Base-by-base conservation (phyloP, 2,797 vertebrate genomes). In the Danio albolineatus region DNA sequence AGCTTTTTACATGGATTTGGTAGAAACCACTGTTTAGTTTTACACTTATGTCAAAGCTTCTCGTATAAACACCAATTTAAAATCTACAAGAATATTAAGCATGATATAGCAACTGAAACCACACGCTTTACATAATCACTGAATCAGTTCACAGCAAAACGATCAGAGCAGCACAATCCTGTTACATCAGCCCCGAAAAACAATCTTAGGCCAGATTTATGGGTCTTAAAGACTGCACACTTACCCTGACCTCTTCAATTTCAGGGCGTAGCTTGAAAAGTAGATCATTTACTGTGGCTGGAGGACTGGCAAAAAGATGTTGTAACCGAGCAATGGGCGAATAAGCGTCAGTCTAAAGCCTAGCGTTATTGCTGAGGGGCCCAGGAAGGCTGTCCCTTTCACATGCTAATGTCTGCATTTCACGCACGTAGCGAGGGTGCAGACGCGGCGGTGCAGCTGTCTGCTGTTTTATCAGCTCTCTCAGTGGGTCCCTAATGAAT, bases 401-500 rank as follows among this genome's bases (percentile, higher is more conserved):
- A 94, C 90, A 94, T 94, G 91, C 71, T 89, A 93, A 95, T 92
- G 86, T 88, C 86, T 51, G 90, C 91, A 89, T 85, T 89, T 86
- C 90, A 80, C 85, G 78, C 87, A 82, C 49, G 84, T 86, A 84
- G 89, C 86, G 86, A 86, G 91, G 88, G 80, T 85, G 89, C 87
- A 6, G 49, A 85, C 86, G 88, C 90, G 88, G 80, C 88, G 91
- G 93, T 92, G 93, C 93, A 89, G 88, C 92, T 88, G 90, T 93
- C 90, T 90, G 88, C 91, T 90, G 87, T 87, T 93, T 93, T 93
- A 93, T 94, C 93, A 86, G 87, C 87, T 90, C 90, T 90, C 91
- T 91, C 92, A 88, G 91, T 88, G 86, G 90, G 89, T 92, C 91
- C 91, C 90, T 92, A 93, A 94, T 92, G 92, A 94, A 93, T 93